phyloP scores from a whole-genome alignment of 2,113 vertebrate genomes.

The Collichthys lucidus region DNA sequence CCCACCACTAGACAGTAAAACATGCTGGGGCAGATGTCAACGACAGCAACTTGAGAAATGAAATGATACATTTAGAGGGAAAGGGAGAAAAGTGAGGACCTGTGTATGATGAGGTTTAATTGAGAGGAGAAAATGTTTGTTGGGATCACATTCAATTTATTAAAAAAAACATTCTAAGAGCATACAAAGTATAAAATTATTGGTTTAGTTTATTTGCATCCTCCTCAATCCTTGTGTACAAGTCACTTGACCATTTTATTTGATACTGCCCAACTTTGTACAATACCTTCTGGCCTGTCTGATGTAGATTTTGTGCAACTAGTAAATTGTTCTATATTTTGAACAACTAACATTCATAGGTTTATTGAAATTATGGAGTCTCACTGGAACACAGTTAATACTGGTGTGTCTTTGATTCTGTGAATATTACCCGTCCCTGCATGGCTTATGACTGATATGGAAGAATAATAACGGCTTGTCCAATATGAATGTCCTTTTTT shows the following conservation, averaged over 20 bases:
- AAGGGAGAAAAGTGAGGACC: neutral
- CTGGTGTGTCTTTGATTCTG: neutral
- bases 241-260: neutral
- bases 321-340: too few relatives aligned
- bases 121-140: neutral
- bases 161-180: neutral
- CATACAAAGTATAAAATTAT: neutral
- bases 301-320: neutral
- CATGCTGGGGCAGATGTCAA: slow-evolving; percentile 62
- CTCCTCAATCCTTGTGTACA: too few relatives aligned
- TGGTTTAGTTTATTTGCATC: neutral
- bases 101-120: neutral
- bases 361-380: neutral
- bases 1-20: slow-evolving; percentile 32
- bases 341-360: too few relatives aligned
- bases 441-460: neutral
- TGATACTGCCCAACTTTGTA: neutral
- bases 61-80: slow-evolving; percentile 35
- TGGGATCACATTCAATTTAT: neutral
- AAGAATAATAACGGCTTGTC: neutral
- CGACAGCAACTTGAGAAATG: slow-evolving; percentile 45
- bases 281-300: neutral
- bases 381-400: neutral
- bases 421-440: neutral
- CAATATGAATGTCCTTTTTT: neutral